Evolutionary conservation across 2,888 invertebrate genomes (phyloP).

Genomic region (Cosmorhoe ocellata): DNA sequence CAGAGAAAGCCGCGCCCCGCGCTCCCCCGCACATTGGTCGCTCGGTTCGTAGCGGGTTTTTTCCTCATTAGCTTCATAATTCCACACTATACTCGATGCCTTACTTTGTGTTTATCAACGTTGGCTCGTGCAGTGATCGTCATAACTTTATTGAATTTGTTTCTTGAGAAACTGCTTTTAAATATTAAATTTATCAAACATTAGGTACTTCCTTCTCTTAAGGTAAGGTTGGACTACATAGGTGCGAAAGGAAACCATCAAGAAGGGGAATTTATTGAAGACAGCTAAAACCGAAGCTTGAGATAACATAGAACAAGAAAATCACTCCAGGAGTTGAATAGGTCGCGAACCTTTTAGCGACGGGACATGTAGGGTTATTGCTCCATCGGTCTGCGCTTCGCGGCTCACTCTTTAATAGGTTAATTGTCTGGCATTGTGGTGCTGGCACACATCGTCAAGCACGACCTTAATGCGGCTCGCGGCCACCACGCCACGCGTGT

Average conservation of each 20-base stretch:
- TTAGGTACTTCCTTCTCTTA: background rate
- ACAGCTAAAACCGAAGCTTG: too few species aligned
- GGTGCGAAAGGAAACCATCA: constrained; percentile 13
- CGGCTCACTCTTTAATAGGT: constrained; percentile 75
- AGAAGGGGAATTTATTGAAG: too few species aligned
- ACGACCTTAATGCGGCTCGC: constrained; percentile 76
- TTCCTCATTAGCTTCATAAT: constrained; percentile 79
- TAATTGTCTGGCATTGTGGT: constrained; percentile 80
- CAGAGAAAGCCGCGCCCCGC: constrained; percentile 80
- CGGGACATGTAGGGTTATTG: constrained; percentile 67
- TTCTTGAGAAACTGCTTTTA: background rate
- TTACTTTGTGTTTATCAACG: constrained; percentile 71
- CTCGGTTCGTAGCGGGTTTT: constrained; percentile 75
- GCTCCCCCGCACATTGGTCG: constrained; percentile 62
- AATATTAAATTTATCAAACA: background rate
- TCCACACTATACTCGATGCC: constrained; percentile 66
- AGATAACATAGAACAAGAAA: constrained; percentile 1
- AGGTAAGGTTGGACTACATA: constrained; percentile 3
- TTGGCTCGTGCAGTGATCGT: constrained; percentile 60
- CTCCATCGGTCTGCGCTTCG: constrained; percentile 64
- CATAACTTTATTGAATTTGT: constrained; percentile 47
- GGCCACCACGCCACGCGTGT: constrained; percentile 75
- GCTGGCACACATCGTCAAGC: constrained; percentile 76
- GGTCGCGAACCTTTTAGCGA: constrained; percentile 46
- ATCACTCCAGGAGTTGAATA: constrained; percentile 17